Evolutionary conservation across 2,888 invertebrate species (phyloP).

Genomic region (Nebria salina): DNA sequence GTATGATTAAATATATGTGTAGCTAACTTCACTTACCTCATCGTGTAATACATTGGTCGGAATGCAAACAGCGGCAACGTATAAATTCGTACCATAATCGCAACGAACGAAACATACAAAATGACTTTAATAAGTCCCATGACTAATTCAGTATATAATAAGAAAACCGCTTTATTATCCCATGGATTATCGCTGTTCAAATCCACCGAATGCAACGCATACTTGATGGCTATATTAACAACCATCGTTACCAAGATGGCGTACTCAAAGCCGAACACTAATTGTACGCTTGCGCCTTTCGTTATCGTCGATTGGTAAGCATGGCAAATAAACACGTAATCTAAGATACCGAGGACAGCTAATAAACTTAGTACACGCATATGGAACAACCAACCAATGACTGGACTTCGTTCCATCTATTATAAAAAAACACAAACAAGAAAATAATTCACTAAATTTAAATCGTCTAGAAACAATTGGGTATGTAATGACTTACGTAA

Average conservation of each 20-base stretch:
- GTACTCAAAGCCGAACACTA: conserved; percentile 99
- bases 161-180: conserved; percentile 98
- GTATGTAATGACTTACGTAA: conserved; percentile 78
- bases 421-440: conserved; percentile 48
- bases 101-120: conserved; percentile 91
- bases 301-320: conserved; percentile 92
- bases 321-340: conserved; percentile 89
- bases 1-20: no score
- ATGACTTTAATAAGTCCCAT: conserved; percentile 84
- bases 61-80: conserved; percentile 98
- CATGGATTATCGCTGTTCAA: conserved; percentile 94
- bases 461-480: no score
- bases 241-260: conserved; percentile 95
- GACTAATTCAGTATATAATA: conserved; percentile 94
- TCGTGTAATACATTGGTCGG: conserved; percentile 99
- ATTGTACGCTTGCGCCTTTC: conserved; percentile 96
- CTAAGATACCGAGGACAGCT: conserved; percentile 81
- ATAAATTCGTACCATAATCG: conserved; percentile 96
- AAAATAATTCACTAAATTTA: no score
- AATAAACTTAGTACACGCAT: conserved; percentile 87
- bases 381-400: conserved; percentile 96
- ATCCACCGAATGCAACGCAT: conserved; percentile 87
- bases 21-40: conserved; percentile 70
- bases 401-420: conserved; percentile 98
- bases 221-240: conserved; percentile 92